phyloP scores from a whole-genome alignment of 2,888 invertebrate genomes.

The Epistrophella euchroma region DNA sequence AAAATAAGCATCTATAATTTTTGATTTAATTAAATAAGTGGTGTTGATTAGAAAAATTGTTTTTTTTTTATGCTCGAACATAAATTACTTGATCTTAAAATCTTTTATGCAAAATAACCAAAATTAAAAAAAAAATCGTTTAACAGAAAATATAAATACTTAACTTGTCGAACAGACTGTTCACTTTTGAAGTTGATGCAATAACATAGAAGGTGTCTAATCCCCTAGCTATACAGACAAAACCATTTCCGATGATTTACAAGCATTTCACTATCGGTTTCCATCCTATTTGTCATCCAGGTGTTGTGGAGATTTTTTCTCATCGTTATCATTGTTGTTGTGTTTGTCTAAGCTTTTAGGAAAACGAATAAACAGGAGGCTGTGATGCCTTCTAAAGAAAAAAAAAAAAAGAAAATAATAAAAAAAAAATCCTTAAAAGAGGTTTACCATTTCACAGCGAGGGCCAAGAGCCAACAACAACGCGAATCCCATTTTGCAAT shows the following conservation, averaged over 20 bases:
- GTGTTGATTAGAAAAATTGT: no score
- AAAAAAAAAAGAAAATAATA: background rate
- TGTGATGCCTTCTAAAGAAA: slow-evolving; percentile 9
- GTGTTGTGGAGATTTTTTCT: slow-evolving; percentile 68
- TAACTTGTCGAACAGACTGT: slow-evolving; percentile 38
- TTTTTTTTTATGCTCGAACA: no score
- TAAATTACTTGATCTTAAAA: no score
- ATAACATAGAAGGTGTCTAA: slow-evolving; percentile 38
- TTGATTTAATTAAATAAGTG: no score
- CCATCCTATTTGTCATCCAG: slow-evolving; percentile 73
- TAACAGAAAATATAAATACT: no score
- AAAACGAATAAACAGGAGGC: slow-evolving; percentile 55
- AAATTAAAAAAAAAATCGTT: no score
- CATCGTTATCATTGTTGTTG: slow-evolving; percentile 43
- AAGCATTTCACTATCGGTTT: slow-evolving; percentile 71
- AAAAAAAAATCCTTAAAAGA: slow-evolving; percentile 40
- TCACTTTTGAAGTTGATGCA: slow-evolving; percentile 27
- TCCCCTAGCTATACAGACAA: slow-evolving; percentile 23
- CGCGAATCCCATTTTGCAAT: slow-evolving; percentile 50
- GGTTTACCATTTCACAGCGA: slow-evolving; percentile 47
- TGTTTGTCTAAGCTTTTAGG: slow-evolving; percentile 61
- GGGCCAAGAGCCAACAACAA: slow-evolving; percentile 53
- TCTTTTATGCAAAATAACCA: no score
- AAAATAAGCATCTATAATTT: background rate
- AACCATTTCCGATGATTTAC: slow-evolving; percentile 70